A percentile compares a stretch with the other conserved stretches of the same genome.
phyloP scores from a whole-genome alignment of 2,888 invertebrate genomes.

The Bedellia somnulentella region DNA sequence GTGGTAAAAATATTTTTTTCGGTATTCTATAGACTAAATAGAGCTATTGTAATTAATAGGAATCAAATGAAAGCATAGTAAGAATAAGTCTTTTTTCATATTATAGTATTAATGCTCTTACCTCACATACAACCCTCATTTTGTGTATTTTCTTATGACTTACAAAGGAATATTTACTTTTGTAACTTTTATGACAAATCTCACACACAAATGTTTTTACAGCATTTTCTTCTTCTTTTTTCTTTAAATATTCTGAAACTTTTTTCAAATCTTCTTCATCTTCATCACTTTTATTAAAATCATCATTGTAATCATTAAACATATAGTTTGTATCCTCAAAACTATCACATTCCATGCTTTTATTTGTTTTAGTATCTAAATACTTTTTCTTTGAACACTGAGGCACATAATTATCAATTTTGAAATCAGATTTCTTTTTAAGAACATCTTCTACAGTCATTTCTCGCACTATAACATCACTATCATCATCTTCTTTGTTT shows the following conservation, averaged over 20 bases:
- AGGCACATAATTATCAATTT: conserved; percentile 1
- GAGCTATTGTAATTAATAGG: neutral
- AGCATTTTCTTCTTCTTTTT: conserved; percentile 15
- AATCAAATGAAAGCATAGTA: no score
- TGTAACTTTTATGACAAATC: conserved; percentile 39
- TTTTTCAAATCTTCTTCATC: conserved; percentile 9
- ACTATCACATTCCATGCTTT: conserved; percentile 13
- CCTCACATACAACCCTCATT: conserved; percentile 38
- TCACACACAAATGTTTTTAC: conserved; percentile 39
- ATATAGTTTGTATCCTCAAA: conserved; percentile 14
- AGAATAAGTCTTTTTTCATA: no score
- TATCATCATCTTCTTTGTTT: neutral
- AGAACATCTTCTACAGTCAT: conserved; percentile 11
- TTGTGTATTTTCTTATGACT: conserved; percentile 51
- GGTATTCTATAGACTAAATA: conserved; percentile 1
- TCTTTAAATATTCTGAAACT: conserved; percentile 7
- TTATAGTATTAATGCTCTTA: no score
- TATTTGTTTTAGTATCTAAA: conserved; percentile 10
- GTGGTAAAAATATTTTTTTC: neutral
- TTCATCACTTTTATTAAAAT: no score
- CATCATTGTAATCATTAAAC: conserved; percentile 14
- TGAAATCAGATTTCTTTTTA: neutral
- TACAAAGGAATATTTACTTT: conserved; percentile 34
- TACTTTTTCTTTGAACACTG: conserved; percentile 13
- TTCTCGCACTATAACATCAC: conserved; percentile 12